These are phyloP conservation scores for Gallinago media DNA, from an alignment of 2,113 vertebrate species.

Conservation along the genomic window DNA sequence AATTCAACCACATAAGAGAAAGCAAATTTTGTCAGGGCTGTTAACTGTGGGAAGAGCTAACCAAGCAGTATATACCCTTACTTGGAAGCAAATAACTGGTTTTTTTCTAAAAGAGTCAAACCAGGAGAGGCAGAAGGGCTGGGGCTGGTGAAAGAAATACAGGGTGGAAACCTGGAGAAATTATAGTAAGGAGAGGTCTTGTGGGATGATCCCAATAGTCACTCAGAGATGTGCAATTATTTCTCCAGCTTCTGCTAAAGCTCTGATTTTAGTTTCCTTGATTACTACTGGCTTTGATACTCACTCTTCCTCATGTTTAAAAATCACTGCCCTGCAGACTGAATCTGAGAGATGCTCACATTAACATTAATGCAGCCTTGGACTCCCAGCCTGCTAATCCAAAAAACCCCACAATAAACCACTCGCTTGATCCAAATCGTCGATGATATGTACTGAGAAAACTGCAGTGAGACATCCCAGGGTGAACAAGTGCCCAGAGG, in stretches of 20 bases:
- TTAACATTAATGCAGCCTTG: not conserved
- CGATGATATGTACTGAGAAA: not conserved
- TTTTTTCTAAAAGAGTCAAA: not conserved
- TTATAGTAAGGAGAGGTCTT: not conserved
- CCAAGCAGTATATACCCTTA: not conserved
- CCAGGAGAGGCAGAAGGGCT: not conserved
- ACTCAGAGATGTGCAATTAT: not conserved
- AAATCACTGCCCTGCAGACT: conserved; percentile 7
- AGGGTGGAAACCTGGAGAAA: not conserved
- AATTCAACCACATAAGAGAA: not conserved
- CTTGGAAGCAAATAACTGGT: not conserved
- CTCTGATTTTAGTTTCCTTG: not conserved
- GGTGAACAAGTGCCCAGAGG: not conserved
- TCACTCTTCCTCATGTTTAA: not conserved
- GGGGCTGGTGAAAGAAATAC: not conserved
- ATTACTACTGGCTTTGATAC: not conserved
- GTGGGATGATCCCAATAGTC: not conserved
- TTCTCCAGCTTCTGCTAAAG: not conserved
- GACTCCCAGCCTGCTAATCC: not conserved
- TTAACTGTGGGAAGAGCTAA: not conserved
- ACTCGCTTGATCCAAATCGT: not conserved
- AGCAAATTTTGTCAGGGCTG: not conserved
- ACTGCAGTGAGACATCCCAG: not conserved
- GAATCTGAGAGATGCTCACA: not conserved
- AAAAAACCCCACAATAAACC: not conserved